Percentiles rank a stretch among this genome's conserved stretches.
Evolutionary conservation across 2,113 vertebrate genomes (phyloP).

Genomic region (Bungarus multicinctus): DNA sequence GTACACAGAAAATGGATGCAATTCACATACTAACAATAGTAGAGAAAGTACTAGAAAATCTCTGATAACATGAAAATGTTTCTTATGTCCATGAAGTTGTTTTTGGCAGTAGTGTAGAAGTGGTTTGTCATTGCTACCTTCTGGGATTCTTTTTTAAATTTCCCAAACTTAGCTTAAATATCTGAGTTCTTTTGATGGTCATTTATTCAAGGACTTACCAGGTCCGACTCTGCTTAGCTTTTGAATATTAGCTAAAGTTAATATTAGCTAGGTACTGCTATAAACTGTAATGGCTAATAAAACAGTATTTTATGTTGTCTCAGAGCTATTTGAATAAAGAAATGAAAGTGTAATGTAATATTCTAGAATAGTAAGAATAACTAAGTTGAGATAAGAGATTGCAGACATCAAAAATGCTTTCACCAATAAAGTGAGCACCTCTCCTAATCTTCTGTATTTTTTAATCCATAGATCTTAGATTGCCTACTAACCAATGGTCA

Average conservation of each 20-base stretch:
- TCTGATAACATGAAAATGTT: background rate
- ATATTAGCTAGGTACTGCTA: background rate
- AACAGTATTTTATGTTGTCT: constrained; percentile 34
- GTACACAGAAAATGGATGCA: constrained; percentile 25
- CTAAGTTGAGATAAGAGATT: background rate
- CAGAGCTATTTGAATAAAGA: constrained; percentile 32
- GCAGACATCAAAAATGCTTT: background rate
- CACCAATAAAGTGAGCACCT: background rate
- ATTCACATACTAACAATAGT: constrained; percentile 20
- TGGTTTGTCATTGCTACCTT: background rate
- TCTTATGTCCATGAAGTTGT: background rate
- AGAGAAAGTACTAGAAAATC: background rate
- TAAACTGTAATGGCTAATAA: constrained; percentile 40
- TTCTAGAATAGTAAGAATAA: constrained; percentile 31
- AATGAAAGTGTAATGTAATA: constrained; percentile 23
- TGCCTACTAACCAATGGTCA: background rate
- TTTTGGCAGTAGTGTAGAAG: background rate
- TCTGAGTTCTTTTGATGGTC: background rate
- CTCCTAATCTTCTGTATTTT: background rate
- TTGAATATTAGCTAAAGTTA: background rate
- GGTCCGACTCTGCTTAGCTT: background rate
- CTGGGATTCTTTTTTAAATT: background rate
- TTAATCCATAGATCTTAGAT: background rate
- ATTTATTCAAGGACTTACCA: background rate
- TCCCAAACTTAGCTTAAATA: background rate